Percentiles rank a stretch among this genome's conserved stretches.
Conservation (phyloP, 2,797 vertebrate species). For the Buphagus erythrorhynchus region DNA sequence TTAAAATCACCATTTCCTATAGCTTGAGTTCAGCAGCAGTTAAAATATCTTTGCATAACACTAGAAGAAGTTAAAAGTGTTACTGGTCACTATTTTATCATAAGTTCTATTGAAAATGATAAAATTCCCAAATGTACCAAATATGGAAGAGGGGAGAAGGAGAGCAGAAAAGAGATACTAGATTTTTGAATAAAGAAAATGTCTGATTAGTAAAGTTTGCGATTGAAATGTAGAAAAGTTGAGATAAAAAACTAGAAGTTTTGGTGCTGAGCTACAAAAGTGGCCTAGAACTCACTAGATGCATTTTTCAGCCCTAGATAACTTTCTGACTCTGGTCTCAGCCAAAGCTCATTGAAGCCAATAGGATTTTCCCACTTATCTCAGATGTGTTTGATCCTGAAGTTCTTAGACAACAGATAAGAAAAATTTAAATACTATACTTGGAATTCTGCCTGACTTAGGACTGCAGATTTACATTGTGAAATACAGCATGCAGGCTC, state of each 20-base stretch:
- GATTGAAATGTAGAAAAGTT: not conserved
- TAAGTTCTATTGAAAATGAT: not conserved
- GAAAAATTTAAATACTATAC: not conserved
- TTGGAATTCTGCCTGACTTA: not conserved
- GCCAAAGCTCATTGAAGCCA: not conserved
- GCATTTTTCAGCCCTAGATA: not conserved
- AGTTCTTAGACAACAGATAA: not conserved
- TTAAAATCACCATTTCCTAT: slow-evolving; percentile 26
- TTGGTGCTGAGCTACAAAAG: not conserved
- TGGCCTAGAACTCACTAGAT: not conserved
- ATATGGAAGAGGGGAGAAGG: accelerated
- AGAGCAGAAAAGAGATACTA: not conserved
- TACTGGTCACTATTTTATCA: not conserved
- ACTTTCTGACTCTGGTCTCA: not conserved
- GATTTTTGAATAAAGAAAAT: not conserved
- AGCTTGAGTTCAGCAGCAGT: slow-evolving; percentile 46
- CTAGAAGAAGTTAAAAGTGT: not conserved
- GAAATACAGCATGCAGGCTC: not conserved
- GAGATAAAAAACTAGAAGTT: not conserved
- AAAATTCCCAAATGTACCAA: not conserved
- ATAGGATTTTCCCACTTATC: not conserved
- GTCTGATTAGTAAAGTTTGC: not conserved
- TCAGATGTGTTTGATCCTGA: not conserved
- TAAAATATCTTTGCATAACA: slow-evolving; percentile 37
- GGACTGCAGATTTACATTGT: not conserved